Evolutionary conservation across 2,888 invertebrate species (phyloP), one percentile per base, ranked within the genome.

Genomic region (Gymnocheta viridis): DNA sequence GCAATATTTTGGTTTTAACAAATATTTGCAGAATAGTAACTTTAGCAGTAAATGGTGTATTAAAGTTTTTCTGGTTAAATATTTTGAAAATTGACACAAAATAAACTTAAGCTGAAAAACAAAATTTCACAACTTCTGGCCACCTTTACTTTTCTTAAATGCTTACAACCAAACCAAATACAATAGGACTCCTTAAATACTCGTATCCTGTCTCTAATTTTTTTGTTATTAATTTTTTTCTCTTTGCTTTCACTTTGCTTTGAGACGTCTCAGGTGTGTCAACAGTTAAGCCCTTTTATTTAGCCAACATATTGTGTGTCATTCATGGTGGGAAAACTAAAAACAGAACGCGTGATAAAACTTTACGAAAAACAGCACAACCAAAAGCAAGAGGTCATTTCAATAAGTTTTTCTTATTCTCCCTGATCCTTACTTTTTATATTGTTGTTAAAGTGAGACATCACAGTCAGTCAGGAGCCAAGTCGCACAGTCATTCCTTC

Each of bases 271-370:
- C 70, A 79, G 80, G 66, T 77, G 76, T 70, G 72, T 80, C 83
- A 80, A 67, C 70, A 51, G 70, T 76, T 76, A 76, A 80, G 74
- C 58, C 72, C 76, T 76, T 29, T 72, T 80, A 67, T 72, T 80
- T 54, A 80, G 66, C 35, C 64, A 79, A 74, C 74, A 64, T 66
- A 70, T 64, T 74, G 69, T 82, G 49, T 74, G 70, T 29, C 69
- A 41, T 60, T 69, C 69, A 74, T 64, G 44, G 41, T 47, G 72
- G 29, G 41, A 67, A 35, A 66, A 70, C 62, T 29, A 66, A 27
- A 69, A 66, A 51, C 22, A 49, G 54, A 32, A 44, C 29, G 62
- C 69, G 51, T 82, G 49, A 44, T 72, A 58, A 49, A 69, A 69
- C 54, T 60, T 60, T 24, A 44, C 38, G n/a, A 54, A 73, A 51